Evolutionary conservation across 2,888 invertebrate species (phyloP).

Genomic region (Chymomyza amoena): DNA sequence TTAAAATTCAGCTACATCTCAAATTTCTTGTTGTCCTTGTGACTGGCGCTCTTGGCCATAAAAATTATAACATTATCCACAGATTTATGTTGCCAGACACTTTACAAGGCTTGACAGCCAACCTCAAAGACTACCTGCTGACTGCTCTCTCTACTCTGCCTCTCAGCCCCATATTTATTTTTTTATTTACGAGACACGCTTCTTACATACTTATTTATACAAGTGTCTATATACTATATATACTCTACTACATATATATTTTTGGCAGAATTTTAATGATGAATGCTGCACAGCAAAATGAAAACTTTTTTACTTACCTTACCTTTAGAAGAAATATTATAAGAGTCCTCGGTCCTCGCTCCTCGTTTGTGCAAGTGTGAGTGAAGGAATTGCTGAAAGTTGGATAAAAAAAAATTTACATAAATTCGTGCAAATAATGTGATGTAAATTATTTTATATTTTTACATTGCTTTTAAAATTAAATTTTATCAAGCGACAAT

Average conservation of each 20-base stretch:
- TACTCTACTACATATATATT: slow-evolving; percentile 12
- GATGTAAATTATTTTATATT: slow-evolving; percentile 49
- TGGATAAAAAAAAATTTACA: slow-evolving; percentile 38
- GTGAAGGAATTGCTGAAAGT: background rate
- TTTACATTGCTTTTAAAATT: slow-evolving; percentile 17
- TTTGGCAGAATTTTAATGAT: slow-evolving; percentile 54
- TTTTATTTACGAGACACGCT: background rate
- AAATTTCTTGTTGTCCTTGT: background rate
- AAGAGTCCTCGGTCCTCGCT: too few relatives aligned
- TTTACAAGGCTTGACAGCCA: background rate
- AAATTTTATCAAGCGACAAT: background rate
- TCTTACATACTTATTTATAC: background rate
- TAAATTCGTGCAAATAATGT: slow-evolving; percentile 52
- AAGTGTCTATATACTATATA: background rate
- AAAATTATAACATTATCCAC: slow-evolving; percentile 52
- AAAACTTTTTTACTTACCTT: slow-evolving; percentile 21
- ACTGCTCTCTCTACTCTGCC: background rate
- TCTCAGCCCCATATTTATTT: background rate
- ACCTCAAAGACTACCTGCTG: background rate
- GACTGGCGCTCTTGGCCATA: slow-evolving; percentile 9
- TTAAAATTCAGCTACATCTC: background rate
- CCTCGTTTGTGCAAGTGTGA: slow-evolving; percentile 16
- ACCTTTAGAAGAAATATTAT: background rate
- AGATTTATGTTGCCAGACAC: slow-evolving; percentile 37
- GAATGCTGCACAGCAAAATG: slow-evolving; percentile 40